These are phyloP conservation scores for Clivina fossor DNA, from an alignment of 2,888 invertebrate genomes.

Conservation along the genomic window DNA sequence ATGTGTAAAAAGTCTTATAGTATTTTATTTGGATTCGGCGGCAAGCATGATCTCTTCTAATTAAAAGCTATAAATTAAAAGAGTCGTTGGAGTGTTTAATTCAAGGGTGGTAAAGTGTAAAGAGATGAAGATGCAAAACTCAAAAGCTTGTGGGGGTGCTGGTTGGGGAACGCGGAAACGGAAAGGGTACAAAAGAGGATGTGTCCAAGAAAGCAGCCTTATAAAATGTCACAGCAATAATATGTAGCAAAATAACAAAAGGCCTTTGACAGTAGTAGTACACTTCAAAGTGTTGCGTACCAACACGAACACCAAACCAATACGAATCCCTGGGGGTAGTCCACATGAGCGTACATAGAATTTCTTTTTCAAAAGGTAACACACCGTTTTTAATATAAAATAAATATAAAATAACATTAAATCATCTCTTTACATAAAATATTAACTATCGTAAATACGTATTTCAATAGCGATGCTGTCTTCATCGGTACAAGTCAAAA, in stretches of 20 bases:
- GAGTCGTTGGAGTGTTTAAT: conserved; percentile 9
- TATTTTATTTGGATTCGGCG: background rate
- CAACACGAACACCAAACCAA: conserved; percentile 4
- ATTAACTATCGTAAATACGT: too few relatives aligned
- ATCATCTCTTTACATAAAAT: too few relatives aligned
- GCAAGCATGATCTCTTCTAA: conserved; percentile 23
- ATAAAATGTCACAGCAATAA: conserved; percentile 48
- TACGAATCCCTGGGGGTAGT: conserved; percentile 9
- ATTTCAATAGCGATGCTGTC: too few relatives aligned
- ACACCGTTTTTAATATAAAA: too few relatives aligned
- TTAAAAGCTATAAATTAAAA: conserved; percentile 33
- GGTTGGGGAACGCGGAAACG: too few relatives aligned
- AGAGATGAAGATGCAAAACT: too few relatives aligned
- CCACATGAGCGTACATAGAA: conserved; percentile 35
- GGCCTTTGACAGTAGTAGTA: conserved; percentile 51
- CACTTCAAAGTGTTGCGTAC: conserved; percentile 51
- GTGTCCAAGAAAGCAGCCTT: conserved; percentile 28
- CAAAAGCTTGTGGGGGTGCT: too few relatives aligned
- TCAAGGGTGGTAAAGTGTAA: conserved; percentile 8
- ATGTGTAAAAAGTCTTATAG: background rate
- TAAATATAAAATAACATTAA: too few relatives aligned
- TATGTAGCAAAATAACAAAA: conserved; percentile 54
- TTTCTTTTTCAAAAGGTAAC: too few relatives aligned
- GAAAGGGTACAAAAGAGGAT: conserved; percentile 1
- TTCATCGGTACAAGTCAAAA: too few relatives aligned